phyloP scores from a whole-genome alignment of 1,140 invertebrate genomes.

The Neotoxoptera formosana region DNA sequence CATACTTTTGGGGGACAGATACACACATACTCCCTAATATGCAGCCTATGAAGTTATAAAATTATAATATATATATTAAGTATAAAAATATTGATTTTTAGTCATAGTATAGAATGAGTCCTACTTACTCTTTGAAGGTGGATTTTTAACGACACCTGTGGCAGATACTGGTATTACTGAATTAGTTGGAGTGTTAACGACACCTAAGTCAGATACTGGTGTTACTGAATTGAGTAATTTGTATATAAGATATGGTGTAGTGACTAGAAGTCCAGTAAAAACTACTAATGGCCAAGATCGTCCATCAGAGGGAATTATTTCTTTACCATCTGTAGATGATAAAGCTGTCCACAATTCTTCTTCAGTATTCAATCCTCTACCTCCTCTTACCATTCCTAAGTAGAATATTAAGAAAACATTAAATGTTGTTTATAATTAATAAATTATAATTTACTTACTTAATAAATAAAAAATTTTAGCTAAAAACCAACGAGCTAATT shows the following conservation, averaged over 20 bases:
- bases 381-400: constrained; percentile 31
- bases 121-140: neutral
- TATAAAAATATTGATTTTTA: neutral
- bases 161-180: constrained; percentile 65
- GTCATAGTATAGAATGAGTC: neutral
- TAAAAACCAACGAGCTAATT: constrained; percentile 80
- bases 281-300: constrained; percentile 77
- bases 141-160: neutral
- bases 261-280: constrained; percentile 86
- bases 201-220: constrained; percentile 61
- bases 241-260: constrained; percentile 91
- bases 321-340: constrained; percentile 57
- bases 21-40: neutral
- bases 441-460: constrained; percentile 67
- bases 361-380: neutral
- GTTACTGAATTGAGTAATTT: constrained; percentile 75
- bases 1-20: neutral
- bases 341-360: constrained; percentile 26
- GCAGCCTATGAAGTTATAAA: neutral
- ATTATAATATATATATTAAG: neutral
- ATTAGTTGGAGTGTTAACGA: constrained; percentile 61
- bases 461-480: constrained; percentile 75
- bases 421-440: neutral
- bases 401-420: neutral
- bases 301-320: constrained; percentile 65